Evolutionary conservation across 2,113 vertebrate species (phyloP).

Genomic region (Montifringilla adamsi): DNA sequence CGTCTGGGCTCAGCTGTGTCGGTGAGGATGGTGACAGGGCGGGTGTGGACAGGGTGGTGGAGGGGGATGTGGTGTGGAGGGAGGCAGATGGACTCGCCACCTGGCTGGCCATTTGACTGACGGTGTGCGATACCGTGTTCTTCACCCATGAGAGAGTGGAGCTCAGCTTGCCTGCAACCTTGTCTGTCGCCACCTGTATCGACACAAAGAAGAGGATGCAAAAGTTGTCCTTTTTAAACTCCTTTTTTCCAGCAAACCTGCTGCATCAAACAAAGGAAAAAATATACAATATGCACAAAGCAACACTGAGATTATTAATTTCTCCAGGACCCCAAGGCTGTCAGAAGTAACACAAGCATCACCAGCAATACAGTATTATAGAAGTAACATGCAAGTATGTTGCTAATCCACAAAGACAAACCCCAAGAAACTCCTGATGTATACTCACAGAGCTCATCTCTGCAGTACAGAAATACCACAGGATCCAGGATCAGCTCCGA

Average conservation of each 20-base stretch:
- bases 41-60: conserved; percentile 86
- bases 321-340: not conserved
- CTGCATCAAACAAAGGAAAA: not conserved
- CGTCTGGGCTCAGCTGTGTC: conserved; percentile 89
- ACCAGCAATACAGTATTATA: not conserved
- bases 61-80: conserved; percentile 86
- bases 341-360: not conserved
- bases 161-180: conserved; percentile 96
- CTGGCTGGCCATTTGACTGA: conserved; percentile 99
- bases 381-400: not conserved
- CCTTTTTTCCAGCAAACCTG: not conserved
- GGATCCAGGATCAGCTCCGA: conserved; percentile 2
- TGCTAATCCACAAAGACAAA: conserved; percentile 5
- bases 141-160: conserved; percentile 99
- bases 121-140: conserved; percentile 94
- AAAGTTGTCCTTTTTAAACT: not conserved
- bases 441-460: conserved; percentile 15
- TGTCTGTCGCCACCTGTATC: conserved; percentile 96
- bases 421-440: not conserved
- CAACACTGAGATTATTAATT: not conserved
- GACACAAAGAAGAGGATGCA: not conserved
- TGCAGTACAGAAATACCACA: conserved; percentile 22
- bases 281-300: not conserved
- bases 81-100: conserved; percentile 91
- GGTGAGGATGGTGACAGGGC: conserved; percentile 86